A percentile compares a stretch with the other conserved stretches of the same genome.
These are phyloP conservation scores for Smithornis capensis DNA, from an alignment of 2,113 vertebrate species.

Conservation along the genomic window DNA sequence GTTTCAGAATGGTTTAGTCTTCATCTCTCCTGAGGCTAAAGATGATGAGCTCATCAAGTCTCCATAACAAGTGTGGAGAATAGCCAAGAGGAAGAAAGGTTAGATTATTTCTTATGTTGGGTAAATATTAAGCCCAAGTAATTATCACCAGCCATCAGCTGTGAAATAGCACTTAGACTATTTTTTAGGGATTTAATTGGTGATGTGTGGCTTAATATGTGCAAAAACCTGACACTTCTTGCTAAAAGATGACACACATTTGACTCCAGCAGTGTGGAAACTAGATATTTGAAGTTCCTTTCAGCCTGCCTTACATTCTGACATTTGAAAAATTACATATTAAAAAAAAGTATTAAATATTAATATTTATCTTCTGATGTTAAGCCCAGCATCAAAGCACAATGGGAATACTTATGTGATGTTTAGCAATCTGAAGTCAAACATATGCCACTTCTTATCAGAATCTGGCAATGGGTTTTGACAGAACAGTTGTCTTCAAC, in stretches of 20 bases:
- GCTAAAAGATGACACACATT: constrained; percentile 16
- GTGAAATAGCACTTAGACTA: constrained; percentile 38
- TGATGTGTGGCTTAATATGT: constrained; percentile 12
- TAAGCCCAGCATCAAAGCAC: constrained; percentile 33
- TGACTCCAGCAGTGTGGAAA: constrained; percentile 25
- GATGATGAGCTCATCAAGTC: constrained; percentile 27
- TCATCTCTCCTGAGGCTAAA: not conserved
- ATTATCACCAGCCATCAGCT: constrained; percentile 51
- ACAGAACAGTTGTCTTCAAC: not conserved
- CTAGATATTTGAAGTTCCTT: constrained; percentile 16
- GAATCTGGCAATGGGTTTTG: not conserved
- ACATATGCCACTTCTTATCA: not conserved
- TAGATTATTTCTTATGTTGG: constrained; percentile 22
- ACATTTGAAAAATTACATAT: constrained; percentile 44
- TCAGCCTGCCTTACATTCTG: constrained; percentile 27
- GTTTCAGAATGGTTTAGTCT: not conserved
- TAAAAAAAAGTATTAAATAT: constrained; percentile 31
- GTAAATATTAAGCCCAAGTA: constrained; percentile 51
- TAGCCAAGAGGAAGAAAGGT: constrained; percentile 40
- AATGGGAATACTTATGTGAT: constrained; percentile 6
- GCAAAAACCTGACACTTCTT: not conserved
- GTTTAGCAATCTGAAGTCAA: constrained; percentile 39
- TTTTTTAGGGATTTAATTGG: constrained; percentile 54
- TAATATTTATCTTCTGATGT: constrained; percentile 46
- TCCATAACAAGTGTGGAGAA: constrained; percentile 28